Conservation (phyloP, 2,797 vertebrate species). For the Lutjanus campechanus region DNA sequence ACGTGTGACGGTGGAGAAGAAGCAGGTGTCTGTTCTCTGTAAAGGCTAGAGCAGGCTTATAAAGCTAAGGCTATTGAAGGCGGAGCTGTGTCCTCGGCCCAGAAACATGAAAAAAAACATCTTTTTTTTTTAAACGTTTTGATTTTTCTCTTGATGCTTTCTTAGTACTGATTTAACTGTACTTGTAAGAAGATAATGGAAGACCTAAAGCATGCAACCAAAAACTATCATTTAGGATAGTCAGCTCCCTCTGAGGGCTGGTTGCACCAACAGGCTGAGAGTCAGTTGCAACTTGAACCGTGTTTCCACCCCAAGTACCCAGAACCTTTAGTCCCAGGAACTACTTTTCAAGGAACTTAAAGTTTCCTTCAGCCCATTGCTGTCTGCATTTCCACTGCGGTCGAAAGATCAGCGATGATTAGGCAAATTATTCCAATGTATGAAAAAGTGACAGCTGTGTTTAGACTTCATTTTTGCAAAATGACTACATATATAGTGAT, state of each 20-base stretch:
- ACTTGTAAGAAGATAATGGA: slow-evolving; percentile 63
- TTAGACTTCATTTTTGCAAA: too few relatives aligned
- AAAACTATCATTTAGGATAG: neutral
- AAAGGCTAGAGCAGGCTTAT: slow-evolving; percentile 75
- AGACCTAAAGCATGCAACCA: slow-evolving; percentile 72
- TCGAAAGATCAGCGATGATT: too few relatives aligned
- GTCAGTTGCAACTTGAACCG: too few relatives aligned
- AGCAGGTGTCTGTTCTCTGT: slow-evolving; percentile 39
- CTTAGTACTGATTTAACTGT: slow-evolving; percentile 9
- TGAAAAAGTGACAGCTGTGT: too few relatives aligned
- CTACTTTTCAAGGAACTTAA: too few relatives aligned
- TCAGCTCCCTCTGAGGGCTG: neutral
- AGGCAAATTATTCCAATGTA: too few relatives aligned
- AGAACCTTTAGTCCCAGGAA: too few relatives aligned
- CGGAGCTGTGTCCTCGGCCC: slow-evolving; percentile 44
- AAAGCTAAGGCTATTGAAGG: slow-evolving; percentile 75
- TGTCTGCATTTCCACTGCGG: too few relatives aligned
- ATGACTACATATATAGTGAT: too few relatives aligned
- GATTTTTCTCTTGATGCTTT: slow-evolving; percentile 1
- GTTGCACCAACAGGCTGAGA: too few relatives aligned
- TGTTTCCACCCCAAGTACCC: too few relatives aligned
- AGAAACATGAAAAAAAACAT: neutral
- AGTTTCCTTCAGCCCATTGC: too few relatives aligned
- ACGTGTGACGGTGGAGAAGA: slow-evolving; percentile 48
- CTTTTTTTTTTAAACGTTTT: neutral